phyloP scores from a whole-genome alignment of 2,888 invertebrate genomes.

The Eulithis testata region DNA sequence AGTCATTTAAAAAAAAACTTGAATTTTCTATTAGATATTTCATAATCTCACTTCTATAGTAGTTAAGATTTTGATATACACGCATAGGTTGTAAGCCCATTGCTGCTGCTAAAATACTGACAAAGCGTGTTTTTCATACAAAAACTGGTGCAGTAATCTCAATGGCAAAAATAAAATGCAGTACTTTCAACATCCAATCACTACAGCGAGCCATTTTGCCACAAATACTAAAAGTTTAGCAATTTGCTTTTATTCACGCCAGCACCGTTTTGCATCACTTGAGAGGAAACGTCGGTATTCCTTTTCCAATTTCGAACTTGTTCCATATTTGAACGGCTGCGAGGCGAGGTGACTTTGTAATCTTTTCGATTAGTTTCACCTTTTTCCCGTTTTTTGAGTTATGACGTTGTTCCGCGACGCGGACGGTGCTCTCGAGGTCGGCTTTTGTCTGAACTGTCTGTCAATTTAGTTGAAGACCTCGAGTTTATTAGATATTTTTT shows the following conservation, averaged over 20 bases:
- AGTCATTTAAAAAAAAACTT: too few relatives aligned
- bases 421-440: slow-evolving; percentile 18
- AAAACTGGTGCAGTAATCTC: slow-evolving; percentile 1
- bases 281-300: slow-evolving; percentile 60
- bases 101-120: too few relatives aligned
- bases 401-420: slow-evolving; percentile 27
- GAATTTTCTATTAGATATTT: too few relatives aligned
- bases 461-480: slow-evolving; percentile 28
- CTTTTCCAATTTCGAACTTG: slow-evolving; percentile 76
- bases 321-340: slow-evolving; percentile 57
- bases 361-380: slow-evolving; percentile 53
- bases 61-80: too few relatives aligned
- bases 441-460: slow-evolving; percentile 34
- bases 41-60: too few relatives aligned
- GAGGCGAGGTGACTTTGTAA: slow-evolving; percentile 53
- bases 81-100: too few relatives aligned
- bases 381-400: slow-evolving; percentile 42
- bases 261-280: slow-evolving; percentile 68
- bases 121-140: too few relatives aligned
- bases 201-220: slow-evolving; percentile 44
- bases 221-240: slow-evolving; percentile 68
- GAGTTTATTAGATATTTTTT: slow-evolving; percentile 27
- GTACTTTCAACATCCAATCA: slow-evolving; percentile 40
- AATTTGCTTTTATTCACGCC: slow-evolving; percentile 72
- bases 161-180: slow-evolving; percentile 11